Conservation (phyloP, 2,888 invertebrate genomes). For the Bellardia bayeri region DNA sequence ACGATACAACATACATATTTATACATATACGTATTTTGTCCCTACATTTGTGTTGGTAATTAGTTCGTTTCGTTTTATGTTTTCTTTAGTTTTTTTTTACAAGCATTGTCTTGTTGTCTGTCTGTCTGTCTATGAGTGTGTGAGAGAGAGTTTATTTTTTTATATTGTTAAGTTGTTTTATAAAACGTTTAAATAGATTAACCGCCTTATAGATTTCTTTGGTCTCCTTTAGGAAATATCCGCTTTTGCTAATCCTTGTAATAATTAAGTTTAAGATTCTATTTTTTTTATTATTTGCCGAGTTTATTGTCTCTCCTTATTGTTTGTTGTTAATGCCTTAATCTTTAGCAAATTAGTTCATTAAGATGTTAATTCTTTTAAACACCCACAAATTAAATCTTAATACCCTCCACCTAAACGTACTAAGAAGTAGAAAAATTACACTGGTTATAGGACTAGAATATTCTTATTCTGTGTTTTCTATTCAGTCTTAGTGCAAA, state of each 20-base stretch:
- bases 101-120: conserved; percentile 28
- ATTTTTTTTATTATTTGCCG: conserved; percentile 27
- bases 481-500: too few species aligned
- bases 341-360: conserved; percentile 84
- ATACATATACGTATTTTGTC: not conserved
- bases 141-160: conserved; percentile 26
- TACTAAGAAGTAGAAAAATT: too few species aligned
- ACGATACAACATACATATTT: not conserved
- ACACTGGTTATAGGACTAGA: too few species aligned
- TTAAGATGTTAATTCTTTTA: conserved; percentile 84
- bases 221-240: conserved; percentile 62
- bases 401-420: too few species aligned
- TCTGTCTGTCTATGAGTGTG: conserved; percentile 7
- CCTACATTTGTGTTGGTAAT: conserved; percentile 75
- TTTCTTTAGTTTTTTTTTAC: conserved; percentile 28
- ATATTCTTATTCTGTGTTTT: too few species aligned
- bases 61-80: conserved; percentile 77
- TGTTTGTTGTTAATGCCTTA: conserved; percentile 76
- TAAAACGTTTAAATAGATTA: conserved; percentile 84
- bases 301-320: conserved; percentile 56
- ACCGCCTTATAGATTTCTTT: conserved; percentile 82
- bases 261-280: conserved; percentile 41
- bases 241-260: conserved; percentile 64
- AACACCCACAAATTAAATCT: conserved; percentile 84
- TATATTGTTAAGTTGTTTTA: conserved; percentile 67